phyloP scores from a whole-genome alignment of 2,113 vertebrate species.

The Ictidomys tridecemlineatus region DNA sequence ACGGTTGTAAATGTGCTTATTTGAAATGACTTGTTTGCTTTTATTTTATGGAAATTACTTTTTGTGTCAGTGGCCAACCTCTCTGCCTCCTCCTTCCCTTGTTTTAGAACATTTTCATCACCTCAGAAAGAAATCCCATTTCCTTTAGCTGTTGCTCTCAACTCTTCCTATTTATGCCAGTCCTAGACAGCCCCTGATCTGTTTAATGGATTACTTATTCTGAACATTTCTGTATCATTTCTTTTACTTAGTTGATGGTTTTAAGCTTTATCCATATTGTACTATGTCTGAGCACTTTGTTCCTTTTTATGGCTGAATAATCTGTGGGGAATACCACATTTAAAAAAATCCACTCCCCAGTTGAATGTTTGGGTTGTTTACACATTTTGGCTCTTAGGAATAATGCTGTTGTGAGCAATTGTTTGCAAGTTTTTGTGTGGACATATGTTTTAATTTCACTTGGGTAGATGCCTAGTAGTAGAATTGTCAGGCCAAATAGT shows the following conservation, averaged over 20 bases:
- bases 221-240: background rate
- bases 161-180: background rate
- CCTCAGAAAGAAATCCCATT: background rate
- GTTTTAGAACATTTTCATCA: conserved; percentile 45
- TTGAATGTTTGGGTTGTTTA: background rate
- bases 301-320: background rate
- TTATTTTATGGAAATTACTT: conserved; percentile 58
- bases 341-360: background rate
- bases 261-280: background rate
- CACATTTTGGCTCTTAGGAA: conserved; percentile 10
- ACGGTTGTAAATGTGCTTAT: conserved; percentile 37
- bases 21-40: conserved; percentile 57
- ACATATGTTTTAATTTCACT: conserved; percentile 16
- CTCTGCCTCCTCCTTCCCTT: background rate
- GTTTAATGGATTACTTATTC: background rate
- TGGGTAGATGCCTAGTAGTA: background rate
- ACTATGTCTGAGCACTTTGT: background rate
- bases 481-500: conserved; percentile 22
- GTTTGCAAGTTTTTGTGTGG: conserved; percentile 26
- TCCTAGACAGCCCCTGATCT: background rate
- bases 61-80: background rate
- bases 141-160: background rate
- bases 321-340: background rate
- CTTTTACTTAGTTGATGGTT: background rate
- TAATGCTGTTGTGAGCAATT: background rate